Evolutionary conservation across 2,113 vertebrate genomes (phyloP), one percentile per base, ranked within the genome.

Genomic region (Alethe castanea): DNA sequence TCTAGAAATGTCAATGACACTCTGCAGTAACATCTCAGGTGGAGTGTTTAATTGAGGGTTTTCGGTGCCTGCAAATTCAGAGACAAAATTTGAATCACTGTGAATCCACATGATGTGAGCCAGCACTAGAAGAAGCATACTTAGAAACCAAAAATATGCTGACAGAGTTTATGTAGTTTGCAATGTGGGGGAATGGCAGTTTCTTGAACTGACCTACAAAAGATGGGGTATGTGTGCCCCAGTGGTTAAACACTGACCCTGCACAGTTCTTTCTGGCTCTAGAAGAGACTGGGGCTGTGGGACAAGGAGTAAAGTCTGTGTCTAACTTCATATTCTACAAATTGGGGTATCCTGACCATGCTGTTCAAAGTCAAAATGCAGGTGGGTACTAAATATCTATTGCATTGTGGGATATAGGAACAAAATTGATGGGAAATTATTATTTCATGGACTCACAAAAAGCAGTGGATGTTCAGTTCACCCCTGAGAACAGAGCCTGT

Each of bases 1-100:
- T 71, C 93, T 92, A 79, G 90, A 93, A 93, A 95, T 86, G 82
- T 93, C 93, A 97, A 25, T 50, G 88, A 95, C 93, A 92, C 82
- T 94, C 72, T 2, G 5, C 86, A 88, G 76, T 86, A 93, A 81
- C 42, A 70, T 94, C 72, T 96, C 65, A 91, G 82, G 69, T 77
- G 38, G 57, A 95, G 82, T 81, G 57, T 69, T 96, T 96, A 96
- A 95, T 88, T 95, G 92, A 93, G 72, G 90, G 80, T 60, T 95
- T 92, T 94, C 20, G 6, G 80, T n/a, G 7, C 82, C 76, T 95
- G 72, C 45, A 94, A 90, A 94, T 90, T 54, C 72, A 93, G 60
- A 84, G 82, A 50, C 40, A 73, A 86, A 93, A 67, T 92, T 81
- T 85, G 80, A 88, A 74, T 86, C 47, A 45, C 28, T 79, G 38